These are phyloP conservation scores for Myzus persicae DNA, from an alignment of 1,140 invertebrate species.

Conservation along the genomic window DNA sequence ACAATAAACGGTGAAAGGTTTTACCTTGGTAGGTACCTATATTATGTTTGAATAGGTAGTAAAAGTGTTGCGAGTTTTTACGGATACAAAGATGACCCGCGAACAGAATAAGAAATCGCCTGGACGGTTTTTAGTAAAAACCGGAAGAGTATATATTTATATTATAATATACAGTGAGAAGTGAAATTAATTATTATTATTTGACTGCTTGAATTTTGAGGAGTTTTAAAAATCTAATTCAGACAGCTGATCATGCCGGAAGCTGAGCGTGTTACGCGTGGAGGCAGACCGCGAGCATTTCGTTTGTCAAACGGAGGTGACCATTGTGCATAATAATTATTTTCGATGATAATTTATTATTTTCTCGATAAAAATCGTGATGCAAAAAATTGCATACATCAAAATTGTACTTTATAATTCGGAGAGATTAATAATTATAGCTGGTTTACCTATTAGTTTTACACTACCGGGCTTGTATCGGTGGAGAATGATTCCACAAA, in stretches of 20 bases:
- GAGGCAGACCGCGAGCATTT: not conserved
- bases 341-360: not conserved
- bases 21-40: not conserved
- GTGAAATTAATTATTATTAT: not conserved
- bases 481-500: too few species aligned
- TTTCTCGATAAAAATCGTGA: too few species aligned
- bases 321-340: not conserved
- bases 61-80: slow-evolving; percentile 12
- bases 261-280: not conserved
- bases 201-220: not conserved
- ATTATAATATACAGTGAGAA: not conserved
- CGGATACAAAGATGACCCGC: not conserved
- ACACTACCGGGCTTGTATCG: too few species aligned
- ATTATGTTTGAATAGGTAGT: not conserved
- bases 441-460: too few species aligned
- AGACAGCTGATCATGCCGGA: not conserved
- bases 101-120: not conserved
- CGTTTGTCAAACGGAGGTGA: not conserved
- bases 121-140: not conserved
- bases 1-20: slow-evolving; percentile 9
- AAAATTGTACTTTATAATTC: too few species aligned
- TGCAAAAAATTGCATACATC: too few species aligned
- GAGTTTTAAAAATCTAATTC: not conserved
- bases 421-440: too few species aligned
- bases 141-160: not conserved